Evolutionary conservation across 2,113 vertebrate genomes (phyloP).

Genomic region (Ictalurus furcatus): DNA sequence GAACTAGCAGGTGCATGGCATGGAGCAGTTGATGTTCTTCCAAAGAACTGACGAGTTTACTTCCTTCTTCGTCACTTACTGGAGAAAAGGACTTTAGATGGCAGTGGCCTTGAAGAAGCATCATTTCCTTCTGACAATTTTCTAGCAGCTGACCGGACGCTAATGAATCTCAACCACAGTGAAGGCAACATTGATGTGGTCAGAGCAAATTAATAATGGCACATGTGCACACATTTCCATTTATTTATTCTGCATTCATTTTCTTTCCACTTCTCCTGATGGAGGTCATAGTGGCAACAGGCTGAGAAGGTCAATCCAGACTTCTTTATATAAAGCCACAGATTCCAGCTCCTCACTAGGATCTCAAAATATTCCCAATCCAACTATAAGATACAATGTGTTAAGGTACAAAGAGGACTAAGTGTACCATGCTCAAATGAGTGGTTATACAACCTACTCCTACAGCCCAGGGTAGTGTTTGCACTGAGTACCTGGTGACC

Average conservation of each 20-base stretch:
- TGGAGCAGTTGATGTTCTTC: constrained; percentile 6
- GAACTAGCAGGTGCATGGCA: constrained; percentile 29
- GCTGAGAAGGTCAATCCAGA: neutral
- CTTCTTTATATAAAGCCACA: neutral
- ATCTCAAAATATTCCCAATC: neutral
- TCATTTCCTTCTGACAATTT: constrained; percentile 25
- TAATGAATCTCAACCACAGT: neutral
- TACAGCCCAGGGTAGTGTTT: neutral
- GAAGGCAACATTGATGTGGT: constrained; percentile 1
- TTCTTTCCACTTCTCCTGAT: neutral
- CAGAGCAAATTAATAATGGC: constrained; percentile 13
- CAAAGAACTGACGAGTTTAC: constrained; percentile 13
- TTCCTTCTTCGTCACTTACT: constrained; percentile 8
- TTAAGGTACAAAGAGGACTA: neutral
- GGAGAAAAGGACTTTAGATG: neutral
- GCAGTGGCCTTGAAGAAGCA: neutral
- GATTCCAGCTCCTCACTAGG: neutral
- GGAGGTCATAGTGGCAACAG: neutral
- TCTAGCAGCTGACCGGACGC: constrained; percentile 19
- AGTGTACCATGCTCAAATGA: neutral
- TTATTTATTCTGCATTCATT: constrained; percentile 3
- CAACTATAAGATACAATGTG: neutral
- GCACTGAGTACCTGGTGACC: neutral
- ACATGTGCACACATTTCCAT: neutral
- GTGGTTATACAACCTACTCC: neutral